phyloP scores from a whole-genome alignment of 2,888 invertebrate species.

The Ormyrus labotus region DNA sequence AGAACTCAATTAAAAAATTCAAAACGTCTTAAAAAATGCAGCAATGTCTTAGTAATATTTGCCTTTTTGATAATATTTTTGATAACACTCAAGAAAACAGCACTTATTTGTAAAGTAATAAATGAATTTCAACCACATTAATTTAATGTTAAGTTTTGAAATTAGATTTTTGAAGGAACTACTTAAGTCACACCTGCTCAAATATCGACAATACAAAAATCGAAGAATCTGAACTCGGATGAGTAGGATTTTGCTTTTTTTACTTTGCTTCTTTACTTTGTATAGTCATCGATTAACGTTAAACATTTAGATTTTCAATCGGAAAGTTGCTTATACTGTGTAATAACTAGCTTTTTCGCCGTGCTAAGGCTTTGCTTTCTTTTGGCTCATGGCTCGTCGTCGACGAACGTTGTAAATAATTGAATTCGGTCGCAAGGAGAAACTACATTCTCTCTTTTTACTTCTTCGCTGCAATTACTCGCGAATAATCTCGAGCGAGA shows the following conservation, averaged over 20 bases:
- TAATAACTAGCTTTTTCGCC: background rate
- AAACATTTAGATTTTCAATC: slow-evolving; percentile 25
- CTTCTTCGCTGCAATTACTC: slow-evolving; percentile 31
- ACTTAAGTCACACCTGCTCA: too few relatives aligned
- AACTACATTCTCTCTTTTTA: slow-evolving; percentile 10
- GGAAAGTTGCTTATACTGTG: slow-evolving; percentile 6
- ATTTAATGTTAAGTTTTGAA: too few relatives aligned
- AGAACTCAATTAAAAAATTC: background rate
- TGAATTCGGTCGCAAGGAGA: slow-evolving; percentile 28
- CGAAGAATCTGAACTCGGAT: background rate
- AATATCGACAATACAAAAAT: too few relatives aligned
- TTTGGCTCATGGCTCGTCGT: background rate
- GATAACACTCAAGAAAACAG: too few relatives aligned
- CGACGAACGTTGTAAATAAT: slow-evolving; percentile 20
- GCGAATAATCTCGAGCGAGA: slow-evolving; percentile 33
- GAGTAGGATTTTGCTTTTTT: too few relatives aligned
- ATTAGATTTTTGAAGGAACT: too few relatives aligned
- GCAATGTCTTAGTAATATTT: too few relatives aligned
- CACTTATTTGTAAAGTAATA: too few relatives aligned
- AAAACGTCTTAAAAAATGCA: too few relatives aligned
- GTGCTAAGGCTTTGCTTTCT: background rate
- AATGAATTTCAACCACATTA: too few relatives aligned
- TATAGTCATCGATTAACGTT: background rate
- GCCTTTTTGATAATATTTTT: too few relatives aligned
- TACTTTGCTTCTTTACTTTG: background rate